Evolutionary conservation across 1,140 invertebrate species (phyloP), one percentile per base, ranked within the genome.

Genomic region (Thaumatotibia leucotreta): DNA sequence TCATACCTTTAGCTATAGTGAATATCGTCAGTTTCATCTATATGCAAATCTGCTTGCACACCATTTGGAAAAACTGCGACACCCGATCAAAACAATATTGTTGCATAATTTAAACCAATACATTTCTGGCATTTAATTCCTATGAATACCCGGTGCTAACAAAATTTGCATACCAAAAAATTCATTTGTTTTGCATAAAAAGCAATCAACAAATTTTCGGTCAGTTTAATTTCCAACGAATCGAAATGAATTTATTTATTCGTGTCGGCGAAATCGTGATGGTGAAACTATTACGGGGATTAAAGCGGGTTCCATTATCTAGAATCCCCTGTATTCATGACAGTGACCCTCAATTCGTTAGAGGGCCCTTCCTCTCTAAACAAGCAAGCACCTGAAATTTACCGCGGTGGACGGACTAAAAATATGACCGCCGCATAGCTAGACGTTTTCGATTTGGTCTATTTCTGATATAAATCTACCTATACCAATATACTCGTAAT

Each of bases 361-460:
- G 52, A 58, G 52, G 52, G 52, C 52, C n/a, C n/a, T n/a, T n/a
- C n/a, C n/a, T 58, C 52, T 58, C 52, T 58, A 58, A 58, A 58
- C 52, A 58, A 58, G 52, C 52, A 29, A 8, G 17, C 52, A 58
- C 52, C 52, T 58, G 52, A 24, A 58, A 17, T 58, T 58, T 58
- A 58, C 52, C 23, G 27, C 24, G 23, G 22, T 29, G 27, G 52
- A 54, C 27, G 10, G 39, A 20, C 39, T 11, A 45, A 17, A 45
- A 45, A 45, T 45, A 45, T 45, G 39, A 17, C 14, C 17, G 39
- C 1, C 17, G 39, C 14, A 45, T 20, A 39, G 35, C 35, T 4
- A 39, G 35, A 1, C n/a, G 35, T 39, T 39, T 39, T 45, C 8
- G 65, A 70, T 58, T 69, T 63, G 65, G n/a, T n/a, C n/a, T n/a